Conservation (phyloP, 2,888 invertebrate species). For the Coleophora flavipennella region DNA sequence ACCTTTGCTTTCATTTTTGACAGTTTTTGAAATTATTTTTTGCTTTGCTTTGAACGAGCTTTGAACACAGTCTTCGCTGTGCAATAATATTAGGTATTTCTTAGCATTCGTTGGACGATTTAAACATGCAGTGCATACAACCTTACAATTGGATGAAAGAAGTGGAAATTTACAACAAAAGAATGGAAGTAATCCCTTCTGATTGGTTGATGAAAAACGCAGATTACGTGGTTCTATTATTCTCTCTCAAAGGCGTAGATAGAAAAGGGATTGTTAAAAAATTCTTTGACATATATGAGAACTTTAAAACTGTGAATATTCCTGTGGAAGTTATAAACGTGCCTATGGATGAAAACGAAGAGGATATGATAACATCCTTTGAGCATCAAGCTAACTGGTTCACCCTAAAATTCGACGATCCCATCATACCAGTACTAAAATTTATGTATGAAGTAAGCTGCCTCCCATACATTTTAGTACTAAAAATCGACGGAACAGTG, state of each 20-base stretch:
- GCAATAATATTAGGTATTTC: no score
- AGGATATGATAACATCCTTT: conserved; percentile 30
- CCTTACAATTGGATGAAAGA: conserved; percentile 40
- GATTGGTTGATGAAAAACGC: conserved; percentile 41
- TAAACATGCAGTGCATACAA: not conserved
- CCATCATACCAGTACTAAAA: conserved; percentile 31
- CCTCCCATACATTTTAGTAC: conserved; percentile 39
- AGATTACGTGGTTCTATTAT: conserved; percentile 42
- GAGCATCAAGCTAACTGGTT: conserved; percentile 60
- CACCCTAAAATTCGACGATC: conserved; percentile 38
- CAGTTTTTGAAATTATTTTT: no score
- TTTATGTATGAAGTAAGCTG: conserved; percentile 43
- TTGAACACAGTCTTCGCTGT: no score
- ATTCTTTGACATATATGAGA: conserved; percentile 54
- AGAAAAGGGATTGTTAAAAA: conserved; percentile 36
- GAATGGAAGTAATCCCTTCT: conserved; percentile 23
- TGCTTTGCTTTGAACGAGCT: no score
- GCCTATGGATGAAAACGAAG: conserved; percentile 41
- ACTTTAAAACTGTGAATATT: conserved; percentile 37
- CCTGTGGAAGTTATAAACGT: conserved; percentile 56
- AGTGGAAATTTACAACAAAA: conserved; percentile 39
- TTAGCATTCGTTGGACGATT: no score
- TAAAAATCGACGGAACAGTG: conserved; percentile 36
- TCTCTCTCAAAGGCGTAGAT: conserved; percentile 39
- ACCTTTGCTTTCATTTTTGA: no score